Base-by-base conservation (phyloP, 2,797 vertebrate species). In the Esox masquinongy region DNA sequence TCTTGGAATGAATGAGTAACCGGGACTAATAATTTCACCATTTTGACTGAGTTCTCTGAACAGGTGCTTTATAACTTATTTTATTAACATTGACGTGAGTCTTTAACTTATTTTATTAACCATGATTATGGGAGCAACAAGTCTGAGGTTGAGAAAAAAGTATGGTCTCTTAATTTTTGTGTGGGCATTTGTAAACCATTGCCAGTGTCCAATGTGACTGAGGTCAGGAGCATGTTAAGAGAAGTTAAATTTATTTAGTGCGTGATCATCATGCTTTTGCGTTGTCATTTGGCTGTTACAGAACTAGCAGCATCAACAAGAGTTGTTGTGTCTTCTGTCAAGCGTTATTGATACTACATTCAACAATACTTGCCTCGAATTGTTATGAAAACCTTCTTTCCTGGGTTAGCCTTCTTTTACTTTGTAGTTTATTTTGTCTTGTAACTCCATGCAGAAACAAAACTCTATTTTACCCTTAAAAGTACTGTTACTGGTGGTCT, bases 1-100 rank as follows among this genome's bases (percentile, higher is more conserved):
- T 3, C 4, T 76, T 68, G 24, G 66, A 29, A 51, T 70, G 56
- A 64, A 8, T 64, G 43, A 17, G 49, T 80, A 75, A 50, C 4
- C 9, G 26, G 22, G 26, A 39, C 26, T 63, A 2, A 9, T 73
- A 64, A n/a, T 63, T 75, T 53, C 6, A 51, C 15, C 9, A 36
- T 68, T 22, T n/a, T 68, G 66, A n/a, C 17, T 22, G 34, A 59
- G 53, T 59, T 15, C 50, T 59, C n/a, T 11, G 36, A 26, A 29
- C 26, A 17, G 24, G 29, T 29, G 63, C 63, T 24, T n/a, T 22
- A 59, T 9, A 59, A 66, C 15, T 31, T 17, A 56, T 5, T 17
- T 56, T 43, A 43, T 43, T 43, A 43, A 43, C 9, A 64, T 26
- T 29, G 12, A 64, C 29, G 2, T 12, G 24, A 24, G 61, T 29